A percentile compares a stretch with the other conserved stretches of the same genome.
Conservation (phyloP, 37 sponge, comb jelly and placozoan genomes). For the Beroe forskalii region DNA sequence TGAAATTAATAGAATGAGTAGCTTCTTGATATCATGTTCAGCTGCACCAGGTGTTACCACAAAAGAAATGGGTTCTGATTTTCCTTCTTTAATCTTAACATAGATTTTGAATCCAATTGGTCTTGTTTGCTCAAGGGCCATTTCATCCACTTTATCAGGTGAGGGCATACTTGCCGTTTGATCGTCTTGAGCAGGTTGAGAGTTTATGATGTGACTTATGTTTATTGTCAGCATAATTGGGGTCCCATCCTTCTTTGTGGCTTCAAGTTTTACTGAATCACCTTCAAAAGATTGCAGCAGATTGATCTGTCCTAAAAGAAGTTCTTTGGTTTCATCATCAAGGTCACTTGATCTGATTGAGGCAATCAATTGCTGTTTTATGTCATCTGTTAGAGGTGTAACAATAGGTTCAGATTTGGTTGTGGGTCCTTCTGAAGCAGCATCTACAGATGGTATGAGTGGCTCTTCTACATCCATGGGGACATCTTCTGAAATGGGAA, state of each 20-base stretch:
- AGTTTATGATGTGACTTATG: not conserved
- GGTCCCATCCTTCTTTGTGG: constrained; percentile 47
- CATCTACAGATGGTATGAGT: not conserved
- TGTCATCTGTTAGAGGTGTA: constrained; percentile 28
- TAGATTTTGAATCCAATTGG: no score
- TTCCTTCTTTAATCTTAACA: no score
- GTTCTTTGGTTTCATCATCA: constrained; percentile 15
- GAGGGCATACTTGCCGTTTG: no score
- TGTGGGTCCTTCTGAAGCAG: not conserved
- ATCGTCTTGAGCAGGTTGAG: no score
- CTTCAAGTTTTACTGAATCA: not conserved
- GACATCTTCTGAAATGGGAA: not conserved
- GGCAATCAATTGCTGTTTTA: not conserved
- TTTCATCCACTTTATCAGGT: no score
- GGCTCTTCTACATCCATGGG: not conserved
- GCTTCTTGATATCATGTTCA: no score
- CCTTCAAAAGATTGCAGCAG: not conserved
- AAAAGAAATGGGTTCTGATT: no score
- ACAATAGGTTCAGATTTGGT: not conserved
- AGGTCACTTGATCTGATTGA: not conserved
- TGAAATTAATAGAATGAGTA: no score
- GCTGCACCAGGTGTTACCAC: no score
- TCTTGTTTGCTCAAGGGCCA: no score
- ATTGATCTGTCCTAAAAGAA: not conserved
- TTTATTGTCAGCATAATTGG: constrained; percentile 44